Evolutionary conservation across 2,113 vertebrate species (phyloP).

Genomic region (Hydropotes inermis): DNA sequence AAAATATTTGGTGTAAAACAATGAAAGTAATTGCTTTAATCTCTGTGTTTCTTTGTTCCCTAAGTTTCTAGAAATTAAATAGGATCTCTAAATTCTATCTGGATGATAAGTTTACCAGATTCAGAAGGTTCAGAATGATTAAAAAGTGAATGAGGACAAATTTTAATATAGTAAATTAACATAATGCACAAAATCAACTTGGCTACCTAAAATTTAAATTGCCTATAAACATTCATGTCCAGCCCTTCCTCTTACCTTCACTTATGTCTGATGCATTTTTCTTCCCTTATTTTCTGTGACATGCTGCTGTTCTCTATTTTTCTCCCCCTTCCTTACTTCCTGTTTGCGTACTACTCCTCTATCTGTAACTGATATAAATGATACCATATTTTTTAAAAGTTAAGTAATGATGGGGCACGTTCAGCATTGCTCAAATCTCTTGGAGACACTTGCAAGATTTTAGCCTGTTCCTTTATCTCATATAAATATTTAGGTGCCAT

Average conservation of each 20-base stretch:
- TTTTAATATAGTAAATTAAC: background rate
- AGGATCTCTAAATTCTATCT: background rate
- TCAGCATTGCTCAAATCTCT: background rate
- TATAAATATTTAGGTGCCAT: background rate
- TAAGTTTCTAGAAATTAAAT: slow-evolving; percentile 13
- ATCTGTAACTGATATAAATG: background rate
- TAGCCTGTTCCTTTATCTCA: slow-evolving; percentile 20
- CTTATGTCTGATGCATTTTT: background rate
- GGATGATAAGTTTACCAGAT: background rate
- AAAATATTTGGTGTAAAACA: background rate
- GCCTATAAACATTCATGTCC: background rate
- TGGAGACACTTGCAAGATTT: background rate
- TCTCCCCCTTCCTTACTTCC: background rate
- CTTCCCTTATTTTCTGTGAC: background rate
- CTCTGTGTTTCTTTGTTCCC: background rate
- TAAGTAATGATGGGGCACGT: background rate
- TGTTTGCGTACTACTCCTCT: background rate
- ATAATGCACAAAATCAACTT: background rate
- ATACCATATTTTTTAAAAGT: background rate
- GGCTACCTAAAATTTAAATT: background rate
- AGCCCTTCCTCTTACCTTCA: background rate
- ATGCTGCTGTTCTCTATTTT: background rate
- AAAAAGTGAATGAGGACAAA: background rate
- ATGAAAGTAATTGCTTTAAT: background rate
- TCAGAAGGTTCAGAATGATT: background rate